Conservation (phyloP, 2,113 vertebrate genomes). For the Onychostruthus taczanowskii region DNA sequence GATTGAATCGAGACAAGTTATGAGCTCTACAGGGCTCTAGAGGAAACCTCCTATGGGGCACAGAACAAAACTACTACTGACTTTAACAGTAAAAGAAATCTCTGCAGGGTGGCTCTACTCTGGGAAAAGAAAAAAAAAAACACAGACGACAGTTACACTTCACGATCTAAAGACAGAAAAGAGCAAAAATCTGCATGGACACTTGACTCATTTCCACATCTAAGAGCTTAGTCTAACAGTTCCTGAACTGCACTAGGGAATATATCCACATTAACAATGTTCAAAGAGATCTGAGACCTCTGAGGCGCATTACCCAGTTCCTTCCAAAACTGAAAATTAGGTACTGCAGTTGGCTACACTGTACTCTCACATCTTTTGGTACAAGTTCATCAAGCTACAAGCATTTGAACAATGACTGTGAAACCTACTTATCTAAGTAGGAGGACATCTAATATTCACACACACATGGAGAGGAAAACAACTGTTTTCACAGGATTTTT, state of each 20-base stretch:
- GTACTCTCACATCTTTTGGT: not conserved
- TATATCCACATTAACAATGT: not conserved
- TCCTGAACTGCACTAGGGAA: not conserved
- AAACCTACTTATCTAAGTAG: not conserved
- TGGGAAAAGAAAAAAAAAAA: not conserved
- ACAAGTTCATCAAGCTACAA: not conserved
- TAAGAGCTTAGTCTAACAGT: conserved; percentile 7
- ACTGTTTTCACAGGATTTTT: not conserved
- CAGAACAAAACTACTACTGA: conserved; percentile 5
- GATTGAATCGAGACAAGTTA: not conserved
- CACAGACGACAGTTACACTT: not conserved
- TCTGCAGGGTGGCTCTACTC: not conserved
- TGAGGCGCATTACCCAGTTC: not conserved
- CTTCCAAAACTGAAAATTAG: not conserved
- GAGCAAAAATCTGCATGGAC: conserved; percentile 43
- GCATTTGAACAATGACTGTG: not conserved
- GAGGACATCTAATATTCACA: not conserved
- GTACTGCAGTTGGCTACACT: not conserved
- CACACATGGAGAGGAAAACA: not conserved
- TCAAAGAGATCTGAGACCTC: conserved; percentile 12
- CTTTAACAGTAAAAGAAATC: not conserved
- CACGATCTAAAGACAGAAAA: conserved; percentile 1
- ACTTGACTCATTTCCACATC: conserved; percentile 28
- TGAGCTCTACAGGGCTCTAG: not conserved
- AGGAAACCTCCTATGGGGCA: not conserved